A percentile compares a stretch with the other conserved stretches of the same genome.
phyloP scores from a whole-genome alignment of 2,797 vertebrate genomes.

The Hippopotamyrus pictus region DNA sequence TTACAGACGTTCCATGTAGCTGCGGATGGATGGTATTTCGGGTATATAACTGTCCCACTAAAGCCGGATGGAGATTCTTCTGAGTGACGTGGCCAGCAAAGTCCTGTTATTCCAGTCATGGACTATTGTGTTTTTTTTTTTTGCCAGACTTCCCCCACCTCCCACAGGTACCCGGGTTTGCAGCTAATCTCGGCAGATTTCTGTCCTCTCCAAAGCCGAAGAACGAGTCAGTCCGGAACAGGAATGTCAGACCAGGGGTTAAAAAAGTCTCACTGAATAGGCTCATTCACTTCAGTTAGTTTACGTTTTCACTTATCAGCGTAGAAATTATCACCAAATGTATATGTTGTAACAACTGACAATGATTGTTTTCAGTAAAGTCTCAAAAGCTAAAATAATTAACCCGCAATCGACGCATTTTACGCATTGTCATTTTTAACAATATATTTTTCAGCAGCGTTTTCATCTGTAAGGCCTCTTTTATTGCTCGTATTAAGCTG shows the following conservation, averaged over 20 bases:
- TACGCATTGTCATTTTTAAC: background rate
- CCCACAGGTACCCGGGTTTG: background rate
- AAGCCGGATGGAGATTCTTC: background rate
- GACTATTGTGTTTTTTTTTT: background rate
- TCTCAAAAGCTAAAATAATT: background rate
- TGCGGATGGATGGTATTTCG: background rate
- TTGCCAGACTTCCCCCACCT: background rate
- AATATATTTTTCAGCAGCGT: background rate
- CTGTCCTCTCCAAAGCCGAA: background rate
- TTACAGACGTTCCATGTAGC: background rate
- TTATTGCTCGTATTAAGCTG: background rate
- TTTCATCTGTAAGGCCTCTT: background rate
- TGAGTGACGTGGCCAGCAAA: background rate
- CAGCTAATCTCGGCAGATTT: background rate
- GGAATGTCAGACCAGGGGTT: constrained; percentile 12
- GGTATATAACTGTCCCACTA: background rate
- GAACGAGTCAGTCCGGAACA: constrained; percentile 23
- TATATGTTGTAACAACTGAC: background rate
- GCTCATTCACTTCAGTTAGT: background rate
- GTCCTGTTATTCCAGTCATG: background rate
- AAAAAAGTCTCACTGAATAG: background rate
- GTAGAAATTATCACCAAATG: background rate
- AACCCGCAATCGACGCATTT: background rate
- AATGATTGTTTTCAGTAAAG: background rate
- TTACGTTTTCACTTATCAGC: background rate